A percentile compares a stretch with the other conserved stretches of the same genome.
phyloP scores from a whole-genome alignment of 2,797 vertebrate species.

The Thunnus albacares region DNA sequence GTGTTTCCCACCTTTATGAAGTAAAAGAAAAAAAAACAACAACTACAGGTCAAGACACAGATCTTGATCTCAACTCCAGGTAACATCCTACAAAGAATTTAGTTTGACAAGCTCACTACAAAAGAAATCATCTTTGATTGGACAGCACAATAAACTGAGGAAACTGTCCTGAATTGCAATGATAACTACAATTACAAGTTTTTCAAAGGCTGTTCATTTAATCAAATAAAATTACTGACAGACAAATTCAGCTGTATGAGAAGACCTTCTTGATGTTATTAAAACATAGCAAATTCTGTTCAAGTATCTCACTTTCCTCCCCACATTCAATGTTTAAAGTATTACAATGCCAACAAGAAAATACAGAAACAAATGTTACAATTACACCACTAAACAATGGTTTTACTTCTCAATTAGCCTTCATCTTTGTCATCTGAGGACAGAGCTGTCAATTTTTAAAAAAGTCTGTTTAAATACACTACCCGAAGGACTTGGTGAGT shows the following conservation, averaged over 20 bases:
- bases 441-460: neutral
- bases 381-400: neutral
- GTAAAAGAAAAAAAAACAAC: neutral
- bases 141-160: neutral
- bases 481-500: conserved; percentile 99
- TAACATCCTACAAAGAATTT: neutral
- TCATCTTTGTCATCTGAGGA: neutral
- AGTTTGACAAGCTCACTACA: neutral
- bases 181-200: neutral
- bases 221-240: neutral
- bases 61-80: neutral
- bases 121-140: neutral
- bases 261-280: neutral
- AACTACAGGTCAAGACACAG: neutral
- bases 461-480: conserved; percentile 21
- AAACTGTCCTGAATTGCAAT: neutral
- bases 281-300: neutral
- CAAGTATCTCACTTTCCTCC: neutral
- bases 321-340: neutral
- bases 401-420: neutral
- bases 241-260: neutral
- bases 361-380: neutral
- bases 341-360: neutral
- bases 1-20: conserved; percentile 94
- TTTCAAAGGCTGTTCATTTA: neutral